Conservation (phyloP, 2,797 vertebrate species). For the Parambassis ranga region DNA sequence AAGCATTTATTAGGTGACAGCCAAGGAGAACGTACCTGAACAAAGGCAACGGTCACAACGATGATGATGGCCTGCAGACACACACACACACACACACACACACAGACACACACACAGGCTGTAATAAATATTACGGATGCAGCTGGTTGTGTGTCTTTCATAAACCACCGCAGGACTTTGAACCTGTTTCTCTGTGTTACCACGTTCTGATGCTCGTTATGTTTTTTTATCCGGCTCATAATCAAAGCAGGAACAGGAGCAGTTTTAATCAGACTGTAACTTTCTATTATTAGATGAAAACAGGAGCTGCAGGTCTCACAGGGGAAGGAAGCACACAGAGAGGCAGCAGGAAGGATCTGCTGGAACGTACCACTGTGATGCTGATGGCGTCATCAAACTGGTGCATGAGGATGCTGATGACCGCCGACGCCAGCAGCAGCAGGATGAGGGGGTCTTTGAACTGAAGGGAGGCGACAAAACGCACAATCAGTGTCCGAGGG, state of each 20-base stretch:
- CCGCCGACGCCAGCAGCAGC: slow-evolving; percentile 94
- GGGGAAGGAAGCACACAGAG: too few species aligned
- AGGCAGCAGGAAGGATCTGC: too few species aligned
- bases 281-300: neutral
- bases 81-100: neutral
- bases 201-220: too few species aligned
- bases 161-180: too few species aligned
- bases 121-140: too few species aligned
- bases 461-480: slow-evolving; percentile 74
- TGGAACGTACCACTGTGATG: slow-evolving; percentile 97
- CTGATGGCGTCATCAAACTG: slow-evolving; percentile 98
- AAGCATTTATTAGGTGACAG: neutral
- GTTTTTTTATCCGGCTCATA: too few species aligned
- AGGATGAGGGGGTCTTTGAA: slow-evolving; percentile 99
- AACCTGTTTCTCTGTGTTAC: too few species aligned
- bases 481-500: too few species aligned
- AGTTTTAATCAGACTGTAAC: too few species aligned
- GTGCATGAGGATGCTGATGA: slow-evolving; percentile 97
- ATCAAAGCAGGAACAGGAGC: too few species aligned
- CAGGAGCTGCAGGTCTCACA: neutral
- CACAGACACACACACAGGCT: too few species aligned
- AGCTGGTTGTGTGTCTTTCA: too few species aligned
- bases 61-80: slow-evolving; percentile 91
- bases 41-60: slow-evolving; percentile 96
- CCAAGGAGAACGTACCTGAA: slow-evolving; percentile 86